phyloP scores from a whole-genome alignment of 2,797 vertebrate genomes.

The Saguinus oedipus region DNA sequence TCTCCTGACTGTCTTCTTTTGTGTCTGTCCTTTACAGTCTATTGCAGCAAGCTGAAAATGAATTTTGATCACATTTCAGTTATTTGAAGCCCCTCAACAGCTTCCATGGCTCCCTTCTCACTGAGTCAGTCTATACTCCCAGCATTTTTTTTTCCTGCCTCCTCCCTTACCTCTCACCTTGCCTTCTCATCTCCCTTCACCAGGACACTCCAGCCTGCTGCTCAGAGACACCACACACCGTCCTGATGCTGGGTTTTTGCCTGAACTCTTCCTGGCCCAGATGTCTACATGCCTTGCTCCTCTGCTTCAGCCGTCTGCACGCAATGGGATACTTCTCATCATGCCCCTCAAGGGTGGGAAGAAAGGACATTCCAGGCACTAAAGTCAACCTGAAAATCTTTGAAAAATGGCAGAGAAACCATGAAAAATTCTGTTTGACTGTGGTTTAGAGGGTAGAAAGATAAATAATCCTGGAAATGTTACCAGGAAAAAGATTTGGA shows the following conservation, averaged over 20 bases:
- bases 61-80: not conserved
- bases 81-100: not conserved
- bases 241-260: not conserved
- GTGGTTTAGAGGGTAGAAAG: not conserved
- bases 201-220: rapidly evolving
- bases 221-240: no score
- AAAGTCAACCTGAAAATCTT: not conserved
- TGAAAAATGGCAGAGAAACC: not conserved
- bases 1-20: not conserved
- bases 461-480: not conserved
- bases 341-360: not conserved
- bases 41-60: not conserved
- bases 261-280: no score
- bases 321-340: not conserved
- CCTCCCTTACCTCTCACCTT: not conserved
- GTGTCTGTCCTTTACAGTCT: not conserved
- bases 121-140: not conserved
- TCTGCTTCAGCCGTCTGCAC: not conserved
- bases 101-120: not conserved
- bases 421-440: not conserved
- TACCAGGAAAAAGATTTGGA: not conserved
- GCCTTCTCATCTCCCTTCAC: not conserved
- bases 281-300: not conserved
- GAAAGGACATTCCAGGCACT: not conserved
- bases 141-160: not conserved